phyloP scores from a whole-genome alignment of 2,888 invertebrate species.

The Andrena trimmerana region DNA sequence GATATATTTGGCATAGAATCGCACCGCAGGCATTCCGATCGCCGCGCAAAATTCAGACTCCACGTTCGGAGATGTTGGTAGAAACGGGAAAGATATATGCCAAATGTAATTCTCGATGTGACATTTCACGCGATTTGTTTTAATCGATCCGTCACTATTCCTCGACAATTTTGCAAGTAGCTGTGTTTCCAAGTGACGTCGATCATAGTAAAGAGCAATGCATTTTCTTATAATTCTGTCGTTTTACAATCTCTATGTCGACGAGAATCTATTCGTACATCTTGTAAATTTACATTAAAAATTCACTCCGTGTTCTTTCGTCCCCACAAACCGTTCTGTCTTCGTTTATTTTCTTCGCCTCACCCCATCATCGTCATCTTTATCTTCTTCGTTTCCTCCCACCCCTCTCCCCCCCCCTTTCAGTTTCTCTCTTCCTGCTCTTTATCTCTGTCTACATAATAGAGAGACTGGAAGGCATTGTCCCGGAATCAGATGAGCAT shows the following conservation, averaged over 20 bases:
- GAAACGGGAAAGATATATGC: slow-evolving; percentile 7
- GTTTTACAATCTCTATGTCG: slow-evolving; percentile 33
- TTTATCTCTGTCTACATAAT: slow-evolving; percentile 70
- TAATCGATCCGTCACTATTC: not conserved
- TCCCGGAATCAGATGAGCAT: slow-evolving; percentile 67
- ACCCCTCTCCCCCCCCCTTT: slow-evolving; percentile 40
- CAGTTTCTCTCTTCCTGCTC: slow-evolving; percentile 66
- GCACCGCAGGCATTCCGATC: not conserved
- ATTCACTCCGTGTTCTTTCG: slow-evolving; percentile 14
- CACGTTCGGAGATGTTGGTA: not conserved
- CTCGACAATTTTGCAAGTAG: slow-evolving; percentile 18
- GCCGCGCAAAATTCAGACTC: not conserved
- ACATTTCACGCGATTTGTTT: not conserved
- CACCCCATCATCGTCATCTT: slow-evolving; percentile 21
- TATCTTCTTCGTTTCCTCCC: slow-evolving; percentile 30
- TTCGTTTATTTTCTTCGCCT: slow-evolving; percentile 18
- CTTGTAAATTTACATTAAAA: slow-evolving; percentile 1
- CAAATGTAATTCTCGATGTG: slow-evolving; percentile 45
- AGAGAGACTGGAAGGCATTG: slow-evolving; percentile 64
- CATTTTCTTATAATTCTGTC: slow-evolving; percentile 4
- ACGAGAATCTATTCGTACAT: not conserved
- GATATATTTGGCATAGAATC: slow-evolving; percentile 60
- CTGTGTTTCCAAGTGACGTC: slow-evolving; percentile 20
- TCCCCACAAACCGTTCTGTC: slow-evolving; percentile 6
- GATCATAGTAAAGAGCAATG: not conserved